Conservation (phyloP, 2,113 vertebrate genomes). For the Anarhynchus alexandrinus region DNA sequence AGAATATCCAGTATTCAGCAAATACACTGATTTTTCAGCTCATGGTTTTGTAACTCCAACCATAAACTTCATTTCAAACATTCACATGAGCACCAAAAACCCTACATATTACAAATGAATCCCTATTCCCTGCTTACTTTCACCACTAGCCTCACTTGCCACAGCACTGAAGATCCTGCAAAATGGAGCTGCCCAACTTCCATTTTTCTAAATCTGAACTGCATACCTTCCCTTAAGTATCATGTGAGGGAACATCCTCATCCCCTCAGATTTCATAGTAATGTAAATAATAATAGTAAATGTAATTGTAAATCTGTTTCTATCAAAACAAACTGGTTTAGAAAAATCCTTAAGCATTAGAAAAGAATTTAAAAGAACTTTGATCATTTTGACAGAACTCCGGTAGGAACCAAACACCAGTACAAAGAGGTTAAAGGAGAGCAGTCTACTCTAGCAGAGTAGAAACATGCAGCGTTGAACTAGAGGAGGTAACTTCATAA, state of each 20-base stretch:
- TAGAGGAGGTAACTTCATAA: background rate
- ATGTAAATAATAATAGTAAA: too few species aligned
- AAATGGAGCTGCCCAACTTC: background rate
- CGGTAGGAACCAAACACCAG: background rate
- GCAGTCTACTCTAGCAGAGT: background rate
- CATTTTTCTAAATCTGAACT: background rate
- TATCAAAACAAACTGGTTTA: background rate
- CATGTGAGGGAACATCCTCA: background rate
- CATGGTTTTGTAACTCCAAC: background rate
- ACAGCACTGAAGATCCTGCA: background rate
- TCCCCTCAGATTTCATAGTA: background rate
- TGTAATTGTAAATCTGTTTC: background rate
- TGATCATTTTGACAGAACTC: background rate
- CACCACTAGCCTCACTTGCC: background rate
- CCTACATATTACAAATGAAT: background rate
- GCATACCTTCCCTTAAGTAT: background rate
- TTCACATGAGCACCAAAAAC: background rate
- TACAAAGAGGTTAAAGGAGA: background rate
- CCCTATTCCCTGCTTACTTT: background rate
- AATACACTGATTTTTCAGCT: background rate
- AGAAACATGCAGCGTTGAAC: background rate
- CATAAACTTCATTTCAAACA: background rate
- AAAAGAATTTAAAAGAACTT: background rate
- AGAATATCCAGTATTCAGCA: background rate
- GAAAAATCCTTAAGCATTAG: background rate